Evolutionary conservation across 1,140 invertebrate species (phyloP).

Genomic region (Delia radicum): DNA sequence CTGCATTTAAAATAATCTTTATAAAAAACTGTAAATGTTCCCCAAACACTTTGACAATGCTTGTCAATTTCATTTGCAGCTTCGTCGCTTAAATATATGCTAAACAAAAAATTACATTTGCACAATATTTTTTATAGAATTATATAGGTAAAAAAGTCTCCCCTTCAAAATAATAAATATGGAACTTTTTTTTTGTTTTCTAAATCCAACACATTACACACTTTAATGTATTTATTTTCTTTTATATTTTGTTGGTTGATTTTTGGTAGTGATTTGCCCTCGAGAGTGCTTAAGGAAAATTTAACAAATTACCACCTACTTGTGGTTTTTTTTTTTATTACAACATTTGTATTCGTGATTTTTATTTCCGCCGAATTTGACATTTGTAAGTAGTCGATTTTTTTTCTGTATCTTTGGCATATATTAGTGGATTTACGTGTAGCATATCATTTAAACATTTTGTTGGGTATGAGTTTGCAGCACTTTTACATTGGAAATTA

Average conservation of each 20-base stretch:
- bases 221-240: conserved; percentile 9
- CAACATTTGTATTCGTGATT: conserved; percentile 19
- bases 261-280: conserved; percentile 22
- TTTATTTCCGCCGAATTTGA: conserved; percentile 11
- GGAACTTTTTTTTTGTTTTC: not conserved
- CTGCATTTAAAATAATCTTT: not conserved
- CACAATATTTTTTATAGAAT: not conserved
- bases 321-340: not conserved
- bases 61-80: conserved; percentile 25
- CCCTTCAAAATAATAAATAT: not conserved
- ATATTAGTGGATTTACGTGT: conserved; percentile 24
- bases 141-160: not conserved
- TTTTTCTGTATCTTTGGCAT: not conserved
- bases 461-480: not conserved
- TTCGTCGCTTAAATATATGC: not conserved
- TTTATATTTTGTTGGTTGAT: not conserved
- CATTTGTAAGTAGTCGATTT: conserved; percentile 4
- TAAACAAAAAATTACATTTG: conserved; percentile 16
- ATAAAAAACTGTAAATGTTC: not conserved
- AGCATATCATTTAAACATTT: conserved; percentile 10
- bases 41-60: conserved; percentile 12
- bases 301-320: conserved; percentile 26
- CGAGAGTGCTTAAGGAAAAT: conserved; percentile 15
- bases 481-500: not conserved
- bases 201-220: conserved; percentile 11